Evolutionary conservation across 2,113 vertebrate genomes (phyloP).

Genomic region (Brachionichthys hirsutus): DNA sequence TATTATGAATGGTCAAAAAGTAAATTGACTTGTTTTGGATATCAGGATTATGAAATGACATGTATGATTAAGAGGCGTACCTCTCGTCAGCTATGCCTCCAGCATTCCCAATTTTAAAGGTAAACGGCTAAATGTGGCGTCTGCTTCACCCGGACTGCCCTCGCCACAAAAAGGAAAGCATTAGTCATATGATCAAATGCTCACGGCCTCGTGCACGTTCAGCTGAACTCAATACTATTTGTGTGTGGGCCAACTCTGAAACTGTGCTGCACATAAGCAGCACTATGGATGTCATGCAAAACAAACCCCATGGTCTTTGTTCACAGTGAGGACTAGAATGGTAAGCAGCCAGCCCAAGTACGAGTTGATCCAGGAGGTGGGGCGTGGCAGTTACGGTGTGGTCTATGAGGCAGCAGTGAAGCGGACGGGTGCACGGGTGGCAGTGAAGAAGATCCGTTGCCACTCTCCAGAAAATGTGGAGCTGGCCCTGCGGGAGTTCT

Average conservation of each 20-base stretch:
- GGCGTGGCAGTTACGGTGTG: slow-evolving; percentile 96
- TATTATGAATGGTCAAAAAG: too few relatives aligned
- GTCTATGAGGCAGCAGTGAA: slow-evolving; percentile 96
- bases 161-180: not conserved
- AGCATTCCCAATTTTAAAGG: too few relatives aligned
- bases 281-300: too few relatives aligned
- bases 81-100: too few relatives aligned
- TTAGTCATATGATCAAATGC: not conserved
- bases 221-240: too few relatives aligned
- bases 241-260: too few relatives aligned
- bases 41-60: too few relatives aligned
- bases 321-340: slow-evolving; percentile 85
- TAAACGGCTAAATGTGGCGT: too few relatives aligned
- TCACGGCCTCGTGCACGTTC: too few relatives aligned
- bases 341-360: slow-evolving; percentile 99
- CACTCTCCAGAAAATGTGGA: slow-evolving; percentile 97
- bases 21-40: too few relatives aligned
- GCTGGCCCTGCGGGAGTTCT: slow-evolving; percentile 95
- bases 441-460: slow-evolving; percentile 98
- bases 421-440: slow-evolving; percentile 88
- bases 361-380: slow-evolving; percentile 98
- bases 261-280: too few relatives aligned
- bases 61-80: too few relatives aligned
- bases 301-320: not conserved
- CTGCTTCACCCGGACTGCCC: not conserved